Percentiles rank a stretch among this genome's conserved stretches.
phyloP scores from a whole-genome alignment of 1,140 invertebrate species.

The Popillia japonica region DNA sequence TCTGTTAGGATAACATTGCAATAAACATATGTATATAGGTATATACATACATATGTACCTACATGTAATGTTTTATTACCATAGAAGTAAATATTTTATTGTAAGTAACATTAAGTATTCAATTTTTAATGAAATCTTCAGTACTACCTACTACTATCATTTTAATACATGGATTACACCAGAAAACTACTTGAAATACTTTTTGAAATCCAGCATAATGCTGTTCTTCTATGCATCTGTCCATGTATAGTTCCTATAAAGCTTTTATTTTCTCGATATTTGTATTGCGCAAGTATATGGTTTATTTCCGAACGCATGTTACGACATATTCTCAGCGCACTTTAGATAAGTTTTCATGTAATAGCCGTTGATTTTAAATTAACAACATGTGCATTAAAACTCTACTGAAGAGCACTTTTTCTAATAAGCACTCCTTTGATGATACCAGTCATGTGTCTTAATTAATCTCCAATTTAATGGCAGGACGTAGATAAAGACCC shows the following conservation, averaged over 20 bases:
- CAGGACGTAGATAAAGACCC: neutral
- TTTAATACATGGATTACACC: neutral
- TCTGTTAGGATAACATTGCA: no score
- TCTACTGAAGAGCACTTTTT: neutral
- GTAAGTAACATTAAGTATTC: neutral
- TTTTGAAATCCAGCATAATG: neutral
- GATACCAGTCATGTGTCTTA: neutral
- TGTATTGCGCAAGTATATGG: neutral
- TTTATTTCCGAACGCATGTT: neutral
- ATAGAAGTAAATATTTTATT: neutral
- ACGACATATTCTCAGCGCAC: neutral
- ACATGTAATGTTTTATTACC: no score
- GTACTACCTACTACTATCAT: neutral
- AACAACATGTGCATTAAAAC: conserved; percentile 9
- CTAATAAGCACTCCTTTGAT: conserved; percentile 5
- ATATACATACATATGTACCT: no score
- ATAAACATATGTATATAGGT: no score
- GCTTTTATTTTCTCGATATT: neutral
- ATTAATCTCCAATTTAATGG: neutral
- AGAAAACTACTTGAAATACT: neutral
- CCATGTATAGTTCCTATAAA: neutral
- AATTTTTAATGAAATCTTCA: neutral
- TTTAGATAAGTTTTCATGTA: conserved; percentile 5
- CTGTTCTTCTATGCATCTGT: neutral
- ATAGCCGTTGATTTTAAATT: conserved; percentile 15